A percentile compares a stretch with the other conserved stretches of the same genome.
Evolutionary conservation across 2,888 invertebrate species (phyloP).

Genomic region (Chaitophorus viminalis): DNA sequence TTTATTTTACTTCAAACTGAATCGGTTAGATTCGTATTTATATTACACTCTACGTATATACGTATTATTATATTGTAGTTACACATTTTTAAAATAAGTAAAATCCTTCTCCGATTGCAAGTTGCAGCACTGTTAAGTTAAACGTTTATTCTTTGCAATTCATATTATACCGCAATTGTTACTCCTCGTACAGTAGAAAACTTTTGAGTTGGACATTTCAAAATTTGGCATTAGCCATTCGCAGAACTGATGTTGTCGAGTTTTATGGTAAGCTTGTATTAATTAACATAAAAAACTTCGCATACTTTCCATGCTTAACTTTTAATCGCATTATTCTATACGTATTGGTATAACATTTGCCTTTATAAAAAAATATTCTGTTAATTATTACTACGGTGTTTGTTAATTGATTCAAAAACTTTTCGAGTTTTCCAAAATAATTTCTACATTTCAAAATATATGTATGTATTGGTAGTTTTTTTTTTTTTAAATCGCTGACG

Average conservation of each 20-base stretch:
- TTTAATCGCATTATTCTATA: background rate
- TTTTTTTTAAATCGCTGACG: no score
- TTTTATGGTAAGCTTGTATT: background rate
- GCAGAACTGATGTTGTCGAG: background rate
- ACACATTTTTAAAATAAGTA: background rate
- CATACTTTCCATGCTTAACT: background rate
- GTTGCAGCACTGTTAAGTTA: background rate
- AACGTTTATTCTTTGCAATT: background rate
- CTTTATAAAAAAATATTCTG: no score
- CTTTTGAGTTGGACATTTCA: background rate
- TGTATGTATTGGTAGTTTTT: no score
- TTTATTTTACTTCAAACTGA: background rate
- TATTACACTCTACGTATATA: background rate
- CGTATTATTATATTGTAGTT: background rate
- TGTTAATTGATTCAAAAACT: background rate
- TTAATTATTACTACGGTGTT: background rate
- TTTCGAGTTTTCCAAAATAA: background rate
- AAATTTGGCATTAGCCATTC: background rate
- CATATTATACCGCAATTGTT: background rate
- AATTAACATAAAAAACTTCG: background rate
- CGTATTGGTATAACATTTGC: no score
- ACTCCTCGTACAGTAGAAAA: background rate
- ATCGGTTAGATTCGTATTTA: background rate
- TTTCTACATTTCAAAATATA: no score
- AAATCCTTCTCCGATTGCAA: background rate